These are phyloP conservation scores for Digitonthophagus gazella DNA, from an alignment of 2,888 invertebrate species.

Conservation along the genomic window DNA sequence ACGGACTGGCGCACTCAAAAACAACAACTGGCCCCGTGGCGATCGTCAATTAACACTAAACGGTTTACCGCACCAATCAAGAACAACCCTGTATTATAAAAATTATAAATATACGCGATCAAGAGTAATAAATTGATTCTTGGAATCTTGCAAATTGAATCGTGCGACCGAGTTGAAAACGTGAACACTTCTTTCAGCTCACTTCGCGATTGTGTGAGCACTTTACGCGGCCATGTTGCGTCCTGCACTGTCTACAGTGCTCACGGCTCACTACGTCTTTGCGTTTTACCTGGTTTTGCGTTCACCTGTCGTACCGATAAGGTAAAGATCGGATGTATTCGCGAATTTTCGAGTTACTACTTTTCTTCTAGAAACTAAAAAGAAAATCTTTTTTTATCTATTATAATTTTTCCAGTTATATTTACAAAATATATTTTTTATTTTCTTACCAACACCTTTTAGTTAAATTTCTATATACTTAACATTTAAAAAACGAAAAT, in stretches of 20 bases:
- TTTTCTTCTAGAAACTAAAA: too few species aligned
- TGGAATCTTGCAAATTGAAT: not conserved
- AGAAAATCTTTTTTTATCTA: too few species aligned
- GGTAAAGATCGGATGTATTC: conserved; percentile 34
- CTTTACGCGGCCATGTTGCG: conserved; percentile 37
- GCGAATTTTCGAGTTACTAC: conserved; percentile 10
- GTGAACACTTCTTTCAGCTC: not conserved
- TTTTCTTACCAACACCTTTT: not conserved
- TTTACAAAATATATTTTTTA: not conserved
- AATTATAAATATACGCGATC: not conserved
- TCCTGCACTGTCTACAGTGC: not conserved
- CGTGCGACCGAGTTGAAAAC: not conserved
- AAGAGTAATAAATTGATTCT: too few species aligned
- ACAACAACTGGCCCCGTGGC: not conserved
- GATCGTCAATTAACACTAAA: not conserved
- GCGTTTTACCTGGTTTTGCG: conserved; percentile 9
- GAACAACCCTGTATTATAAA: not conserved
- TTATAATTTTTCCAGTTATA: too few species aligned
- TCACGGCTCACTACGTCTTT: conserved; percentile 25
- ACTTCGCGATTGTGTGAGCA: not conserved
- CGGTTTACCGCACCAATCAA: not conserved
- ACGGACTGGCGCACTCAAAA: not conserved
- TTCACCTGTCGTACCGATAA: conserved; percentile 17
- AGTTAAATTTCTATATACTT: too few species aligned
- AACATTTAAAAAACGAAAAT: too few species aligned